Base-by-base conservation (phyloP, 2,888 invertebrate species). In the Fissipunctia ypsillon region DNA sequence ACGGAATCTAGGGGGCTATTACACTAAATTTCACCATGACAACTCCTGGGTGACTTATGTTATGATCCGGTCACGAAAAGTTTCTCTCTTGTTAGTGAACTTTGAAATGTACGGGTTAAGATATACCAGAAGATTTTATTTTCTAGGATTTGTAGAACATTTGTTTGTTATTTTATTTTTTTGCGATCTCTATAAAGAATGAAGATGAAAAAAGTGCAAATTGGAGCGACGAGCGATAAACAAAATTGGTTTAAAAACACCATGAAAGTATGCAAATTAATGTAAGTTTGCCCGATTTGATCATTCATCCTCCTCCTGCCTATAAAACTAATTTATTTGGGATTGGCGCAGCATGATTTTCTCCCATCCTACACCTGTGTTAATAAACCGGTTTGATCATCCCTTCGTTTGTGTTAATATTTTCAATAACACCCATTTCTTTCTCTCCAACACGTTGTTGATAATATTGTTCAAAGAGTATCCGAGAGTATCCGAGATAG, bases 11-110 rank as follows among this genome's bases (percentile, higher is more conserved):
- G 66, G 61, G 60, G 63, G 78, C 86, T 83, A 88, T 88, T 87
- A 88, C 81, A 88, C 84, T 89, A 89, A 90, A 91, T 90, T 89
- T 86, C 83, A 70, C 79, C 87, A 83, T 89, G 88, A 88, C 90
- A 89, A 86, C 78, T 82, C 77, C 84, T 48, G 66, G 83, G 87
- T 86, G 88, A 90, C 89, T 89, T 88, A 90, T 82, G 84, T 83
- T 85, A 87, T 80, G 86, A 80, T 80, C 84, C 69, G 87, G 90
- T 91, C 91, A 91, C 91, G 91, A 90, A 87, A 75, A 61, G 19
- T 78, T 77, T 69, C 82, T 74, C 69, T 78, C 73, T 77, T 70
- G 82, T 83, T 75, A 71, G 54, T 65, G 66, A 83, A 78, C 78
- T 79, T 72, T 48, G 60, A 60, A 83, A 76, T 72, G 80, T 61